Evolutionary conservation across 1,140 invertebrate species (phyloP).

Genomic region (Diabrotica undecimpunctata): DNA sequence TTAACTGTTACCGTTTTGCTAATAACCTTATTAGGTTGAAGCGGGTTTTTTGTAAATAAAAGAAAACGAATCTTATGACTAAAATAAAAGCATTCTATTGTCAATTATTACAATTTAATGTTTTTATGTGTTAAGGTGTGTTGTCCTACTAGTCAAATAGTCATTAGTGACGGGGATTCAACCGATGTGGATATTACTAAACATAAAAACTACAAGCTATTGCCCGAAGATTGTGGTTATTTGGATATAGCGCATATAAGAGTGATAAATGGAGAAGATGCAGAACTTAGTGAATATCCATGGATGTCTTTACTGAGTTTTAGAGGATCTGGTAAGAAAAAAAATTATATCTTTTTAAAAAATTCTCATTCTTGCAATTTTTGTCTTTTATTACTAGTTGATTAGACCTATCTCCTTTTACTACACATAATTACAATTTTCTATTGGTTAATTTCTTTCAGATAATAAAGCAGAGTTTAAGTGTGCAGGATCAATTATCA

Average conservation of each 20-base stretch:
- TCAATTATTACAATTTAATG: too few species aligned
- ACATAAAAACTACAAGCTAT: slow-evolving; percentile 54
- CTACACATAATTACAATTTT: too few species aligned
- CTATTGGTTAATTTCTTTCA: neutral
- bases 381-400: too few species aligned
- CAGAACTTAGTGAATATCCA: neutral
- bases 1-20: too few species aligned
- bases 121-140: slow-evolving; percentile 34
- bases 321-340: neutral
- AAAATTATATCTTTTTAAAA: too few species aligned
- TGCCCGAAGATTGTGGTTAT: slow-evolving; percentile 48
- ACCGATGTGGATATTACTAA: slow-evolving; percentile 48
- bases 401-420: too few species aligned
- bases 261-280: neutral
- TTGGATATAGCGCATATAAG: slow-evolving; percentile 27
- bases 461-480: neutral
- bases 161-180: too few species aligned
- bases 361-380: too few species aligned
- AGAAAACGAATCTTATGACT: too few species aligned
- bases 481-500: neutral
- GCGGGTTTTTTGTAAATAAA: too few species aligned
- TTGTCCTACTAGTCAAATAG: slow-evolving; percentile 42
- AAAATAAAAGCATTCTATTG: too few species aligned
- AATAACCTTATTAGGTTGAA: too few species aligned
- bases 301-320: neutral